Conservation (phyloP, 2,113 vertebrate genomes). For the Odocoileus hemionus region DNA sequence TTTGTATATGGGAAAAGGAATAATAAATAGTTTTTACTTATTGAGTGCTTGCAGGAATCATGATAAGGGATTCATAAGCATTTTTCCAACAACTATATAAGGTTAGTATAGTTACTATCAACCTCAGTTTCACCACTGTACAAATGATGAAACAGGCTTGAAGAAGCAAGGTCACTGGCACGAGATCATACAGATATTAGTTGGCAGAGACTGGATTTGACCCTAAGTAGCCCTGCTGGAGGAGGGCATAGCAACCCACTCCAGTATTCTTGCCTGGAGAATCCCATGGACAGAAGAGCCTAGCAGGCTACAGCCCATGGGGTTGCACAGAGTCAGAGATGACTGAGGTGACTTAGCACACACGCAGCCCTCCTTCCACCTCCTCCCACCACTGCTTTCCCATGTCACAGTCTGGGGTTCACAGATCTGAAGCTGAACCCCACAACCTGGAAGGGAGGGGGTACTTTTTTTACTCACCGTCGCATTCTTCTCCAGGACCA, state of each 20-base stretch:
- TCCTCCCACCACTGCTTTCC: background rate
- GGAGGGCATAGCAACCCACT: background rate
- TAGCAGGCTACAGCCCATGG: background rate
- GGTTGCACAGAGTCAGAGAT: fast-evolving
- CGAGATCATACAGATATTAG: background rate
- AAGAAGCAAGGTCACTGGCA: background rate
- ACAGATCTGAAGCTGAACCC: background rate
- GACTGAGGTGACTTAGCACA: background rate
- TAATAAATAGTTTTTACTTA: background rate
- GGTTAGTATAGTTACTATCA: background rate
- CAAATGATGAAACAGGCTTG: background rate
- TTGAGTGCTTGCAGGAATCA: background rate
- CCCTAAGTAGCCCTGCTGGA: background rate
- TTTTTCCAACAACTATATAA: background rate
- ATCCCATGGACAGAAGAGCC: background rate
- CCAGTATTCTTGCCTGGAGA: background rate
- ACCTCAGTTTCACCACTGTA: background rate
- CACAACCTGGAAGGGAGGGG: background rate
- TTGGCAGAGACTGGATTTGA: background rate
- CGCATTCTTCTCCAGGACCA: constrained; percentile 85
- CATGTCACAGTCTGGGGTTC: background rate
- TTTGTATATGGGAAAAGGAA: background rate
- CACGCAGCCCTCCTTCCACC: background rate
- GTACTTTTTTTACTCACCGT: constrained; percentile 81
- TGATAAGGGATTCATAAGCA: background rate